A percentile compares a stretch with the other conserved stretches of the same genome.
Evolutionary conservation across 2,888 invertebrate species (phyloP).

Genomic region (Ectemnius lituratus): DNA sequence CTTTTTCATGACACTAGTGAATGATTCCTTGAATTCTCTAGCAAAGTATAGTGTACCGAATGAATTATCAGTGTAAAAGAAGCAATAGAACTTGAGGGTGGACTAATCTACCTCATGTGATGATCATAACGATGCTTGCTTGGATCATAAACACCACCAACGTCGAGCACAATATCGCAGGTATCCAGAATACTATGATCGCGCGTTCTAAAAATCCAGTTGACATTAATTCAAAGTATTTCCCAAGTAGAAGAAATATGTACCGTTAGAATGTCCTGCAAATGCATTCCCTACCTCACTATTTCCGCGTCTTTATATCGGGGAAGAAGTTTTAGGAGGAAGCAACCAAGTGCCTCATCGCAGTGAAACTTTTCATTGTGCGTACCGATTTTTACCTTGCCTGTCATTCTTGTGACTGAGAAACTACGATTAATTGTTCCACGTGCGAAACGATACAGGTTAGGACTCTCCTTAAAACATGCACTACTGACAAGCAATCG

Average conservation of each 20-base stretch:
- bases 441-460: no score
- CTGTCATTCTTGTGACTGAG: conserved; percentile 29
- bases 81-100: no score
- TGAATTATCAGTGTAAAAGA: background rate
- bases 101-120: conserved; percentile 85
- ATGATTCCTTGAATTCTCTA: conserved; percentile 34
- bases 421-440: background rate
- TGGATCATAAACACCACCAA: conserved; percentile 92
- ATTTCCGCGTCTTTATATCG: conserved; percentile 90
- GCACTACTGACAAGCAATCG: no score
- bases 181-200: conserved; percentile 82
- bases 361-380: conserved; percentile 94
- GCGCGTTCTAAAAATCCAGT: conserved; percentile 78
- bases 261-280: background rate
- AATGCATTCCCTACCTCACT: conserved; percentile 77
- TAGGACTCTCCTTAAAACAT: no score
- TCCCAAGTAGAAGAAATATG: background rate
- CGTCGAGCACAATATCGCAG: conserved; percentile 97
- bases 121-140: conserved; percentile 91
- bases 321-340: conserved; percentile 90
- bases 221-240: background rate
- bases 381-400: conserved; percentile 82
- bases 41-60: background rate
- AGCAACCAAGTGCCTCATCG: conserved; percentile 97
- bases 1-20: conserved; percentile 69